Evolutionary conservation across 2,797 vertebrate genomes (phyloP).

Genomic region (Anolis apletophallus): DNA sequence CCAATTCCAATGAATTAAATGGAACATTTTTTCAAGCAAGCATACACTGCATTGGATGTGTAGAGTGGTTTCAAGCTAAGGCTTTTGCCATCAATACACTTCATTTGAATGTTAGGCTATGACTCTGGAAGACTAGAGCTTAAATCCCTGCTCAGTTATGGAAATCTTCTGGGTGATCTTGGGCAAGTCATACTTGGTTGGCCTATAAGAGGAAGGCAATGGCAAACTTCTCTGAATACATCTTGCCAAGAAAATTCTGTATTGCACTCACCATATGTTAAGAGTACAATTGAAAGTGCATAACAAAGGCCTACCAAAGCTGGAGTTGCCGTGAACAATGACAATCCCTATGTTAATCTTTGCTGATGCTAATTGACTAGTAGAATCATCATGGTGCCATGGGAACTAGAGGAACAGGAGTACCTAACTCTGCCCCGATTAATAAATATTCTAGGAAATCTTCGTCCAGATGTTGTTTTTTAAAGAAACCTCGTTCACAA

Average conservation of each 20-base stretch:
- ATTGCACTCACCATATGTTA: no score
- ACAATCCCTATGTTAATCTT: neutral
- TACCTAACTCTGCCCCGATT: neutral
- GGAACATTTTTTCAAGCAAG: neutral
- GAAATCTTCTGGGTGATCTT: no score
- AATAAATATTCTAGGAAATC: neutral
- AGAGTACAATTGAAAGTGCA: no score
- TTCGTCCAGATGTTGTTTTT: neutral
- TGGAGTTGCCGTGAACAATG: neutral
- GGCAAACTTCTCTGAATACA: no score
- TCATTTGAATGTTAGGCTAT: no score
- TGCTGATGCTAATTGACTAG: neutral
- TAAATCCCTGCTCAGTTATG: no score
- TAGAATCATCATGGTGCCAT: neutral
- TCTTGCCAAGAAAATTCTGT: no score
- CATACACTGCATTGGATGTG: neutral
- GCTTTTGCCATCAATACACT: neutral
- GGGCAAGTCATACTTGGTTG: no score
- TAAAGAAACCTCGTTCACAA: no score
- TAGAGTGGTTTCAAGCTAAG: neutral
- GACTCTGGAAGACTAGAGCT: no score
- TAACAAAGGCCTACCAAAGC: neutral
- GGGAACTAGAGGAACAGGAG: no score
- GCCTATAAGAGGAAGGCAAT: no score
- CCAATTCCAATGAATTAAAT: neutral